A percentile compares a stretch with the other conserved stretches of the same genome.
These are phyloP conservation scores for Upupa epops DNA, from an alignment of 2,113 vertebrate genomes.

Conservation along the genomic window DNA sequence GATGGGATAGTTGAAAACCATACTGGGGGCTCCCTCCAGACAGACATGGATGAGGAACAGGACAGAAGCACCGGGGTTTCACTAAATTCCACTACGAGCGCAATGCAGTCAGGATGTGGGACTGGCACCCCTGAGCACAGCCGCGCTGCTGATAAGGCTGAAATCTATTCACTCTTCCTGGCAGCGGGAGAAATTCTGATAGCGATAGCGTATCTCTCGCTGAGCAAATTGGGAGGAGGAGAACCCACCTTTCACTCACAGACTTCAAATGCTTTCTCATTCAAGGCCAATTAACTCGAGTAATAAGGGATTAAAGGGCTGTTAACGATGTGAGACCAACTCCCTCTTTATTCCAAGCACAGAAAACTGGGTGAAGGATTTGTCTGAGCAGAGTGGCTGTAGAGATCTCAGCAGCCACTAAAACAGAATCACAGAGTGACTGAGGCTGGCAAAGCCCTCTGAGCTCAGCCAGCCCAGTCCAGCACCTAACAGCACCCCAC, in stretches of 20 bases:
- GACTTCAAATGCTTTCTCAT: neutral
- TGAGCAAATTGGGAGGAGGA: neutral
- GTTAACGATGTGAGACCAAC: neutral
- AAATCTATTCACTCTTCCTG: neutral
- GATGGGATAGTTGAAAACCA: neutral
- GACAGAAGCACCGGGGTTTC: neutral
- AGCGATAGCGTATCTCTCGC: neutral
- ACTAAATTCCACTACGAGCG: neutral
- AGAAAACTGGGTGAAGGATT: neutral
- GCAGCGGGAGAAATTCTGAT: neutral
- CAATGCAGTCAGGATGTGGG: neutral
- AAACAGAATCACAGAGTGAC: too few species aligned
- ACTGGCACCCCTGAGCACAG: neutral
- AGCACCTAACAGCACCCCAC: too few species aligned
- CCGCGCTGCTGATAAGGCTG: neutral
- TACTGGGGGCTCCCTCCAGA: neutral
- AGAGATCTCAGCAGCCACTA: neutral
- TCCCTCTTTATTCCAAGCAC: neutral
- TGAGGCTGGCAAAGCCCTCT: too few species aligned
- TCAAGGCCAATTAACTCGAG: constrained; percentile 45
- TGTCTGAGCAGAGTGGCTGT: neutral
- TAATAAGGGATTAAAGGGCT: constrained; percentile 34
- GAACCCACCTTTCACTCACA: neutral
- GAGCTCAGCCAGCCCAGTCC: too few species aligned
- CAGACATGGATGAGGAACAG: rapidly evolving